These are phyloP conservation scores for Aphidius ervi DNA, from an alignment of 1,140 invertebrate species.

Conservation along the genomic window DNA sequence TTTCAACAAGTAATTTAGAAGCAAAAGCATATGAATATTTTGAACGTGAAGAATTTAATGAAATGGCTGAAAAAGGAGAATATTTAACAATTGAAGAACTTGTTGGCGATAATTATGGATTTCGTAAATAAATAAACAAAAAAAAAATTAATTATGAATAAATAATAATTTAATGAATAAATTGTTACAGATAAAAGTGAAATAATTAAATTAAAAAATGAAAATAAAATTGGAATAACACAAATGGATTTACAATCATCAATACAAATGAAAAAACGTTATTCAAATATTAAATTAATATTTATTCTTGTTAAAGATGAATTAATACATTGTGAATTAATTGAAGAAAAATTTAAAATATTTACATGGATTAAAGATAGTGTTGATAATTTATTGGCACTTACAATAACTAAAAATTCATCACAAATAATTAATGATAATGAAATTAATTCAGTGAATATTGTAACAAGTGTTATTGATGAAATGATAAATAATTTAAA, in stretches of 20 bases:
- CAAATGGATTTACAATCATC: conserved; percentile 34
- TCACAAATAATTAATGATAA: neutral
- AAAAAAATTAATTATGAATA: conserved; percentile 11
- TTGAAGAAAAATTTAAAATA: conserved; percentile 34
- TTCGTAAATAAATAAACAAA: conserved; percentile 32
- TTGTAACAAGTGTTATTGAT: conserved; percentile 27
- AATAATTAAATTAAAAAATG: conserved; percentile 27
- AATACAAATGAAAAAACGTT: conserved; percentile 33
- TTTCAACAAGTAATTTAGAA: conserved; percentile 19
- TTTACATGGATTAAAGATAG: conserved; percentile 33
- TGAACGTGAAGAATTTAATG: conserved; percentile 24
- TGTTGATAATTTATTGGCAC: conserved; percentile 26
- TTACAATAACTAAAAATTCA: conserved; percentile 24
- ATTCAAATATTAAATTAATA: conserved; percentile 32
- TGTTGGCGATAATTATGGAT: conserved; percentile 38
- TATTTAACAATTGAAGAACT: conserved; percentile 36
- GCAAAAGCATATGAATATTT: conserved; percentile 27
- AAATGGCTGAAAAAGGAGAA: conserved; percentile 26
- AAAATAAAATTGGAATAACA: conserved; percentile 39
- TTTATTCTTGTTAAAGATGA: conserved; percentile 31
- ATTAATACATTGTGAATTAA: conserved; percentile 33
- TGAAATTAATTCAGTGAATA: conserved; percentile 24
- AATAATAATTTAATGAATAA: neutral
- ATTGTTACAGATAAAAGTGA: conserved; percentile 29
- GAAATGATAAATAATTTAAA: conserved; percentile 27